phyloP scores from a whole-genome alignment of 2,888 invertebrate genomes.

The Tipula lateralis region DNA sequence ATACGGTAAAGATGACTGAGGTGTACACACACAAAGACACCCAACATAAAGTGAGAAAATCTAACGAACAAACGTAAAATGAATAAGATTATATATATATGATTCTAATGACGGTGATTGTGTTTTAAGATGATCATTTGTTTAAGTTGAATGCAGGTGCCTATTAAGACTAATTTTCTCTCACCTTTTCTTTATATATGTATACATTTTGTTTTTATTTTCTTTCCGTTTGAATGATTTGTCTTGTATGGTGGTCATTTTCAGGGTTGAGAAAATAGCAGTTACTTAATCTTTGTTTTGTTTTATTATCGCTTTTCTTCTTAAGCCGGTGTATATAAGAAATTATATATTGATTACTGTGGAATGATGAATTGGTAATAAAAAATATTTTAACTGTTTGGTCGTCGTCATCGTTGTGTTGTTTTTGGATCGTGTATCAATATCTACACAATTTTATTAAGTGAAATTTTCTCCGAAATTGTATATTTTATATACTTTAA shows the following conservation, averaged over 20 bases:
- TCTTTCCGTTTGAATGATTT: neutral
- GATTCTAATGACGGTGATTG: conserved; percentile 12
- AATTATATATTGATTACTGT: neutral
- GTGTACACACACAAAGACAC: neutral
- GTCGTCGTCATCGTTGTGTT: too few relatives aligned
- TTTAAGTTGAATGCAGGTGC: conserved; percentile 24
- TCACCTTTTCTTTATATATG: neutral
- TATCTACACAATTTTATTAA: neutral
- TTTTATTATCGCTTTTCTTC: too few relatives aligned
- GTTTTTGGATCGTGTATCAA: neutral
- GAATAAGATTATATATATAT: neutral
- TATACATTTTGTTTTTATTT: neutral
- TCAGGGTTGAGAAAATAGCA: neutral
- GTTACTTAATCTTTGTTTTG: neutral
- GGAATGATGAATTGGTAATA: neutral
- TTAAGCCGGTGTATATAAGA: neutral
- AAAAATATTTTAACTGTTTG: too few relatives aligned
- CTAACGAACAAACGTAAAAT: neutral
- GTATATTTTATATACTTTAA: neutral
- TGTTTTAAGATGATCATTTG: conserved; percentile 4
- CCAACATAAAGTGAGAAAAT: neutral
- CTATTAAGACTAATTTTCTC: conserved; percentile 24
- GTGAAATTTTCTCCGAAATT: neutral
- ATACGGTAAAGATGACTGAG: neutral
- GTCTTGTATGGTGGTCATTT: neutral